Percentiles rank a stretch among this genome's conserved stretches.
Conservation (phyloP, 2,797 vertebrate genomes). For the Macroramphosus scolopax region DNA sequence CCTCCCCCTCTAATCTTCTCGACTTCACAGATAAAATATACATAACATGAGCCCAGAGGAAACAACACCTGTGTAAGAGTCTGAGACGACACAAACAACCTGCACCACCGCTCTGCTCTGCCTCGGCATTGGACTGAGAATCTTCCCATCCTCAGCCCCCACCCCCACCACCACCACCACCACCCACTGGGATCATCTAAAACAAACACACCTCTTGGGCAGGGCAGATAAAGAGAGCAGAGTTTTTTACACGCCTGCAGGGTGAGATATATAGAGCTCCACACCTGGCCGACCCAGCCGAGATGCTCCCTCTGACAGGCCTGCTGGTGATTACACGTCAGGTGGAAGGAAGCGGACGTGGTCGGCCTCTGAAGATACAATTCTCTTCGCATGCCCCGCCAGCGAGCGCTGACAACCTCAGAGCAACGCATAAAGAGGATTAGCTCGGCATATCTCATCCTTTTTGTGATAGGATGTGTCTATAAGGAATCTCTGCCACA, state of each 20-base stretch:
- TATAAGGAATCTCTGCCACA: slow-evolving; percentile 27
- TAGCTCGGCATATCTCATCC: slow-evolving; percentile 45
- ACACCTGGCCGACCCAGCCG: slow-evolving; percentile 3
- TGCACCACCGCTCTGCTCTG: too few species aligned
- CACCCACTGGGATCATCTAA: slow-evolving; percentile 37
- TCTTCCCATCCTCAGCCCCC: slow-evolving; percentile 31
- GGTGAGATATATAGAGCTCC: slow-evolving; percentile 20
- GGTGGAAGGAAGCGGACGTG: slow-evolving; percentile 25
- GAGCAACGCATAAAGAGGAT: slow-evolving; percentile 57
- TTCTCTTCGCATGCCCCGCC: slow-evolving; percentile 37
- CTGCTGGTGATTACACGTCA: slow-evolving; percentile 43
- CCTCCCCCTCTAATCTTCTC: slow-evolving; percentile 15
- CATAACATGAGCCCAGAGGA: slow-evolving; percentile 15
- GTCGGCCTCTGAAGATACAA: slow-evolving; percentile 45
- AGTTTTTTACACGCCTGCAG: slow-evolving; percentile 13
- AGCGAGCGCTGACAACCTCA: slow-evolving; percentile 36
- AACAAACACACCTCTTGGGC: slow-evolving; percentile 47
- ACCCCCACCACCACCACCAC: slow-evolving; percentile 7
- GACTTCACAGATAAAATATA: slow-evolving; percentile 13
- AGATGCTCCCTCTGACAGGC: slow-evolving; percentile 26
- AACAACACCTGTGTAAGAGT: slow-evolving; percentile 13
- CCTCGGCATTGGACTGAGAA: slow-evolving; percentile 9
- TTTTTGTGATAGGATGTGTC: slow-evolving; percentile 48
- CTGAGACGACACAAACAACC: slow-evolving; percentile 11
- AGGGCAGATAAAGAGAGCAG: slow-evolving; percentile 41